A percentile compares a stretch with the other conserved stretches of the same genome.
These are phyloP conservation scores for Oncorhynchus clarkii DNA, from an alignment of 2,113 vertebrate species.

Conservation along the genomic window DNA sequence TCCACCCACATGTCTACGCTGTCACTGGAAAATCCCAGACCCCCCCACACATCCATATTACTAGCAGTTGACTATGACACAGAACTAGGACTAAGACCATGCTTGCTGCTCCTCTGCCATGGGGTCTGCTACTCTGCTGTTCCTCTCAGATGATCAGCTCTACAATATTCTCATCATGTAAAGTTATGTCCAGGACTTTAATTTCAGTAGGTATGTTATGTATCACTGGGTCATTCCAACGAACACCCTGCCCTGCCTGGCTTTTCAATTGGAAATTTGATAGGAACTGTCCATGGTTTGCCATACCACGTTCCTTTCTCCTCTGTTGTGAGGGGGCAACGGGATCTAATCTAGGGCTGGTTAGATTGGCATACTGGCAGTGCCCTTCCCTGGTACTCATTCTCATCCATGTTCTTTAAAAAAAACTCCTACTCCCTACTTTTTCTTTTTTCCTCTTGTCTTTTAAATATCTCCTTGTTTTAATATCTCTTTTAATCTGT, in stretches of 20 bases:
- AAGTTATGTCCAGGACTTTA: background rate
- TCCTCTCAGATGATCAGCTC: background rate
- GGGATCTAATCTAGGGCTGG: constrained; percentile 56
- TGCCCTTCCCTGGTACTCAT: constrained; percentile 37
- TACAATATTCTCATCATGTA: constrained; percentile 2
- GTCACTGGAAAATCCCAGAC: constrained; percentile 23
- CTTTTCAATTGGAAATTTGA: constrained; percentile 45
- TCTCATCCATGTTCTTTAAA: constrained; percentile 1
- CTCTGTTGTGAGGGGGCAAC: constrained; percentile 38
- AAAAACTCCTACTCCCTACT: background rate
- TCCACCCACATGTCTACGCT: constrained; percentile 34
- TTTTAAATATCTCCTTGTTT: constrained; percentile 64
- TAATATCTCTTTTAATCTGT: constrained; percentile 57
- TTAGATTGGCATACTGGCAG: constrained; percentile 44
- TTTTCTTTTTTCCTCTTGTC: background rate
- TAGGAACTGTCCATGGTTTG: constrained; percentile 8
- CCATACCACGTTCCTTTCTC: constrained; percentile 35
- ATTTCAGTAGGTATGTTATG: background rate
- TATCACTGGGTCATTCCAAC: constrained; percentile 36
- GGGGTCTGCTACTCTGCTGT: constrained; percentile 4
- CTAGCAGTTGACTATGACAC: constrained; percentile 19
- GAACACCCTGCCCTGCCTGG: constrained; percentile 24
- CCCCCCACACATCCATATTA: background rate
- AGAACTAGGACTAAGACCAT: constrained; percentile 7
- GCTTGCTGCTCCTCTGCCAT: constrained; percentile 25